Percentiles rank a stretch among this genome's conserved stretches.
These are phyloP conservation scores for Chalcis sispes DNA, from an alignment of 2,888 invertebrate species.

Conservation along the genomic window DNA sequence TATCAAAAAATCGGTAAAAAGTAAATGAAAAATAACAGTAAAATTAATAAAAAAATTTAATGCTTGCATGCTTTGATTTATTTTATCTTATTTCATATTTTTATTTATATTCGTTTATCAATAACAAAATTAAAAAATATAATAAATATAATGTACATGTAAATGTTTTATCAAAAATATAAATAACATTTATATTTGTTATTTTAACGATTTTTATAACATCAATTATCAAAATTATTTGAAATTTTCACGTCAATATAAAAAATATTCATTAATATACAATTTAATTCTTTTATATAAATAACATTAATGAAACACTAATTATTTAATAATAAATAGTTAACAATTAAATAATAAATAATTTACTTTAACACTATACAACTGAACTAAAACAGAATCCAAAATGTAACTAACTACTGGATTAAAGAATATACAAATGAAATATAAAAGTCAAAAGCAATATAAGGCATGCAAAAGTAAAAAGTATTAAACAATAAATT, in stretches of 20 bases:
- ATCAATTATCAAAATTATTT: slow-evolving; percentile 17
- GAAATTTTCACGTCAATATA: slow-evolving; percentile 21
- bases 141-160: slow-evolving; percentile 14
- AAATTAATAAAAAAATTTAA: slow-evolving; percentile 26
- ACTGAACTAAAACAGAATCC: slow-evolving; percentile 51
- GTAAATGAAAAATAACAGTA: slow-evolving; percentile 29
- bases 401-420: slow-evolving; percentile 21
- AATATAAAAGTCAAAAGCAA: slow-evolving; percentile 70
- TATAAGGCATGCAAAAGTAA: slow-evolving; percentile 71
- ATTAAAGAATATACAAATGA: slow-evolving; percentile 67
- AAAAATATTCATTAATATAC: slow-evolving; percentile 24
- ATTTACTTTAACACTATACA: slow-evolving; percentile 58
- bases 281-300: slow-evolving; percentile 32
- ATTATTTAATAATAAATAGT: slow-evolving; percentile 18
- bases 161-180: slow-evolving; percentile 7
- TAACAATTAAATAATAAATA: slow-evolving; percentile 59
- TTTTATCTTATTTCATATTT: slow-evolving; percentile 31
- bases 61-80: slow-evolving; percentile 43
- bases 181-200: slow-evolving; percentile 23
- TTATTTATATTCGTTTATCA: slow-evolving; percentile 23
- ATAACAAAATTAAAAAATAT: slow-evolving; percentile 54
- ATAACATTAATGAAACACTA: slow-evolving; percentile 20
- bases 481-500: slow-evolving; percentile 69
- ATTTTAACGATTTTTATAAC: slow-evolving; percentile 10
- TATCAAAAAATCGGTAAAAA: background rate